Conservation (phyloP, 2,888 invertebrate species). For the Schizotus pectinicornis region DNA sequence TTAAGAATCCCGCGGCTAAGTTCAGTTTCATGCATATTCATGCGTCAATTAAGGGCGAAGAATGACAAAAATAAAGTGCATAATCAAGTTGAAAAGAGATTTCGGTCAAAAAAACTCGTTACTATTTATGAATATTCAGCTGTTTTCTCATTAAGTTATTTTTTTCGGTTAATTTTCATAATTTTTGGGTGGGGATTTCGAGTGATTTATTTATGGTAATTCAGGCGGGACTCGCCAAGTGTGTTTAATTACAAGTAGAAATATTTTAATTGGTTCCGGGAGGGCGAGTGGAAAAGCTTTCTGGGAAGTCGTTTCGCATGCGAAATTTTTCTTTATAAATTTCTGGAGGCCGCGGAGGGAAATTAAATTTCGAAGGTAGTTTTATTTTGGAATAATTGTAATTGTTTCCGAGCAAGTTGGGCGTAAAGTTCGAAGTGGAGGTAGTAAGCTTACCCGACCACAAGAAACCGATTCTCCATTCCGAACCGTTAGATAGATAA, state of each 20-base stretch:
- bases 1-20: conserved; percentile 6
- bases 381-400: conserved; percentile 43
- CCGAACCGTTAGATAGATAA: conserved; percentile 52
- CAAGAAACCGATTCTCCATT: conserved; percentile 51
- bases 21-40: conserved; percentile 31
- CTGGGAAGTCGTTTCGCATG: neutral
- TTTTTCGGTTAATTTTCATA: conserved; percentile 31
- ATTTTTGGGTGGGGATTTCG: conserved; percentile 12
- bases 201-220: conserved; percentile 14
- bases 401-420: conserved; percentile 41
- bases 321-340: conserved; percentile 23
- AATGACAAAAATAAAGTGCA: conserved; percentile 33
- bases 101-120: conserved; percentile 29
- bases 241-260: neutral
- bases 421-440: conserved; percentile 34
- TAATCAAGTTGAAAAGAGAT: conserved; percentile 30
- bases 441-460: conserved; percentile 36
- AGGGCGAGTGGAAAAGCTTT: neutral
- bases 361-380: conserved; percentile 39
- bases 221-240: neutral
- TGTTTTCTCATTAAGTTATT: conserved; percentile 33
- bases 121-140: conserved; percentile 35
- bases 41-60: conserved; percentile 29
- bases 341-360: conserved; percentile 25
- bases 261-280: neutral